These are phyloP conservation scores for Argya squamiceps DNA, from an alignment of 2,797 vertebrate genomes.

Conservation along the genomic window DNA sequence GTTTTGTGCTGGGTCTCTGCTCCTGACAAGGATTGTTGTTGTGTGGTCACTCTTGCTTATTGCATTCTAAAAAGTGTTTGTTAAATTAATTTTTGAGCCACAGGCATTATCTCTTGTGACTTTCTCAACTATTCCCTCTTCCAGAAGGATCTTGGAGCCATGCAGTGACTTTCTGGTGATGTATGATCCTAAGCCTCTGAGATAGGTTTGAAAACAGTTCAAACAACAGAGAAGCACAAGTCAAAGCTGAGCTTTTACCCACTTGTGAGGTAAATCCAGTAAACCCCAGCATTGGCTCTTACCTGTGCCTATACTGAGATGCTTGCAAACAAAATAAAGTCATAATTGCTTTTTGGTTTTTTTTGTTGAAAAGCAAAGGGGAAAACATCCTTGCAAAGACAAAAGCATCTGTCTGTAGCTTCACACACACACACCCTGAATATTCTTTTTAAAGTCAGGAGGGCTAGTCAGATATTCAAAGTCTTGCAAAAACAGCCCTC, in stretches of 20 bases:
- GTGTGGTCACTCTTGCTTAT: not conserved
- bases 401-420: not conserved
- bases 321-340: not conserved
- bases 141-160: not conserved
- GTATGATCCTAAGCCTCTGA: not conserved
- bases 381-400: not conserved
- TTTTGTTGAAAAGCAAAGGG: not conserved
- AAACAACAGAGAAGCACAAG: not conserved
- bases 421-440: not conserved
- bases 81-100: not conserved
- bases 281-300: not conserved
- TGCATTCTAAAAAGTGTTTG: accelerated
- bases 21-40: not conserved
- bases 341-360: not conserved
- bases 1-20: not conserved
- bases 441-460: conserved; percentile 51
- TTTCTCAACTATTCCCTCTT: not conserved
- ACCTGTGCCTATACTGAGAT: not conserved
- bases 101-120: not conserved
- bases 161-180: not conserved
- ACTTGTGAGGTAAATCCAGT: not conserved
- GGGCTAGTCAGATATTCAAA: not conserved
- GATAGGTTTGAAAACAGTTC: not conserved
- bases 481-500: not conserved
- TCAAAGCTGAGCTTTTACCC: not conserved